Percentiles rank a stretch among this genome's conserved stretches.
Evolutionary conservation across 2,797 vertebrate species (phyloP).

Genomic region (Melopsittacus undulatus): DNA sequence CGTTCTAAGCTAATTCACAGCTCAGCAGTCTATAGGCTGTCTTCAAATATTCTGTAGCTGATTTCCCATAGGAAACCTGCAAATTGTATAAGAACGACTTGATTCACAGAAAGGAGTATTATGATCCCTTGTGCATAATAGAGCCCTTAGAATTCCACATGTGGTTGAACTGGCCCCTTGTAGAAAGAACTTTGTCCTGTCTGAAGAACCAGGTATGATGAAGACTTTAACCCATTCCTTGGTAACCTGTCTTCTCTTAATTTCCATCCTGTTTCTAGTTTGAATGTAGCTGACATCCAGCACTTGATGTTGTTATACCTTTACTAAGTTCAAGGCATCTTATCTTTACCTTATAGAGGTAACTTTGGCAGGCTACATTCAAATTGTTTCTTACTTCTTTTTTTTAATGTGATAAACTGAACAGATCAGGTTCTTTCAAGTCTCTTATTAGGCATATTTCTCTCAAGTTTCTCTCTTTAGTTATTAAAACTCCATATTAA

Average conservation of each 20-base stretch:
- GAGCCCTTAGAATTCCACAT: neutral
- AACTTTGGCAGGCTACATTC: neutral
- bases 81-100: neutral
- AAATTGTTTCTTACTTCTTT: neutral
- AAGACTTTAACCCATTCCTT: neutral
- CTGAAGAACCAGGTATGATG: neutral
- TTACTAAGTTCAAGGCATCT: neutral
- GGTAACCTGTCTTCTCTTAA: neutral
- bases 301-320: neutral
- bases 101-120: neutral
- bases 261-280: neutral
- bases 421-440: neutral
- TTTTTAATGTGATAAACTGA: neutral
- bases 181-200: neutral
- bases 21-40: neutral
- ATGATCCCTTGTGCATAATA: neutral
- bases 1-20: neutral
- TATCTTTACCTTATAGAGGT: neutral
- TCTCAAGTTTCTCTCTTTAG: neutral
- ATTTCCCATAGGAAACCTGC: neutral
- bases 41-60: neutral
- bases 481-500: neutral
- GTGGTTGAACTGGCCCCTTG: neutral
- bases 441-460: neutral
- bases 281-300: neutral